phyloP scores from a whole-genome alignment of 2,797 vertebrate species.

The Ctenopoma kingsleyae region DNA sequence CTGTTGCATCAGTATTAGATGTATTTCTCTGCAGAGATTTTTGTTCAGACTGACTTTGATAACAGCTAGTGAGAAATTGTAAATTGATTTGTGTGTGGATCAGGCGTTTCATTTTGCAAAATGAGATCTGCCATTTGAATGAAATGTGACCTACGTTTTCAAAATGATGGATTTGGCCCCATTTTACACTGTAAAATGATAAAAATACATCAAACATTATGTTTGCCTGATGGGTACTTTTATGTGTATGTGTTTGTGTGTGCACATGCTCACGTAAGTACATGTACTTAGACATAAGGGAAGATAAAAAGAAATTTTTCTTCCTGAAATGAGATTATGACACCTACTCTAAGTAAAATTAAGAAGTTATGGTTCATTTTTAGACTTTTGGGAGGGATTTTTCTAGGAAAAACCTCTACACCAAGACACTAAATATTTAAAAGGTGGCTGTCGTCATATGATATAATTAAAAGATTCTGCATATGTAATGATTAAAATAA shows the following conservation, averaged over 20 bases:
- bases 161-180: constrained; percentile 31
- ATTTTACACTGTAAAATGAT: constrained; percentile 31
- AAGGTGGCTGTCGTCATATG: background rate
- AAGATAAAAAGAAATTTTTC: constrained; percentile 18
- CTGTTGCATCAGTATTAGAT: constrained; percentile 33
- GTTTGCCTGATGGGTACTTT: background rate
- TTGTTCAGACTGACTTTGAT: constrained; percentile 29
- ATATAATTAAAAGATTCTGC: background rate
- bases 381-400: background rate
- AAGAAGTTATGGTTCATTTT: constrained; percentile 2
- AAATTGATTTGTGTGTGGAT: constrained; percentile 43
- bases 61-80: constrained; percentile 44
- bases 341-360: constrained; percentile 11
- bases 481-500: too few relatives aligned
- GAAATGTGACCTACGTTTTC: constrained; percentile 15
- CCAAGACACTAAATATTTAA: background rate
- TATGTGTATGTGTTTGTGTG: background rate
- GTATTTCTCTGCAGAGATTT: constrained; percentile 33
- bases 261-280: constrained; percentile 2
- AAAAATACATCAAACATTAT: constrained; percentile 37
- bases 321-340: constrained; percentile 28
- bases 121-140: constrained; percentile 40
- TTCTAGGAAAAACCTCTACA: background rate
- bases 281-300: background rate
- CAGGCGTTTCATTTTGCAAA: constrained; percentile 23